Evolutionary conservation across 2,888 invertebrate species (phyloP), one percentile per base, ranked within the genome.

Genomic region (Drosophila tanythrix): DNA sequence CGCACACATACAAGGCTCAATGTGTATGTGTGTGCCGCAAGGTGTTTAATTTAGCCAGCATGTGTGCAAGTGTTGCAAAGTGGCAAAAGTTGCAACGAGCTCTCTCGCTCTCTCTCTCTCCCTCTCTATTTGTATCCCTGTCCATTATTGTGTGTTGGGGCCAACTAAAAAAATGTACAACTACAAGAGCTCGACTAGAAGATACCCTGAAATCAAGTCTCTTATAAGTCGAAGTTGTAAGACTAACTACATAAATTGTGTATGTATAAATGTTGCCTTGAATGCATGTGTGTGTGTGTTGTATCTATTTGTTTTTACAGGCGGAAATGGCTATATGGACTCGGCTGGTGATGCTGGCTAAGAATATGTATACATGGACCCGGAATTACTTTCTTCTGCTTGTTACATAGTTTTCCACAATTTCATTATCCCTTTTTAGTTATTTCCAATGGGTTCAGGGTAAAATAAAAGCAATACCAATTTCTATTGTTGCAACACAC

Each of bases 41-140:
- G 79, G 76, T 76, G 83, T 82, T 81, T 81, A 67, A 81, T 83
- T 85, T 83, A 73, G 81, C 70, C 70, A 79, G 73, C 66, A 73
- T 74, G 59, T 71, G 76, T 81, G 75, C 65, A 76, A 83, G 86
- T 88, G 83, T 82, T 86, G 83, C 70, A 78, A 83, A 83, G 83
- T 83, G 70, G 73, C 68, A 72, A 86, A 88, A 81, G 79, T 84
- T 82, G 63, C 89, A 71, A 67, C 71, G 48, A 66, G 59, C 69
- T 55, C 40, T 18, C 25, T 33, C 40, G 2, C 21, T 4, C 43
- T 43, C 6, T 25, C 10, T n/a, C 13, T 25, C 46, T 25, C 25
- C 8, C 21, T 25, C 46, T 21, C 46, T 15, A 25, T 46, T 46
- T 46, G 46, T 25, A 15, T 4, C 2, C 46, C 46, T 8, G 46